Evolutionary conservation across 92 coral and sea anemone genomes (phyloP).

Genomic region (Actinernus sp.): DNA sequence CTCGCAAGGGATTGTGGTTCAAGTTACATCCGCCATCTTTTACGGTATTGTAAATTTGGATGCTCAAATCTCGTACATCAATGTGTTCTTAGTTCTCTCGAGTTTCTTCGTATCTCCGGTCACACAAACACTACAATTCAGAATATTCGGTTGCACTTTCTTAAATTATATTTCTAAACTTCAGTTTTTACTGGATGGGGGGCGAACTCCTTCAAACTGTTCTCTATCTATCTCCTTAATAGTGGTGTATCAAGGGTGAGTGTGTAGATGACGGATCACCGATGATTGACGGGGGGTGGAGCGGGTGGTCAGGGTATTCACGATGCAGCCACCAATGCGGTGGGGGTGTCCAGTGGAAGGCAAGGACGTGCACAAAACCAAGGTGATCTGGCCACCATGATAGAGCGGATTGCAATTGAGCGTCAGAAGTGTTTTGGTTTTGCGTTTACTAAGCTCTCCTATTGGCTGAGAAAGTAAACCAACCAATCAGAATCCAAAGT

Average conservation of each 20-base stretch:
- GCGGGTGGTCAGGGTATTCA: conserved; percentile 77
- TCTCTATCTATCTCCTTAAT: background rate
- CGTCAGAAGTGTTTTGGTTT: too few species aligned
- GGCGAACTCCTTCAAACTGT: background rate
- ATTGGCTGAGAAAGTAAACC: too few species aligned
- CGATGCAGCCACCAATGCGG: conserved; percentile 82
- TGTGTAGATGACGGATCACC: conserved; percentile 97
- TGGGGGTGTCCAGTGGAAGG: conserved; percentile 85
- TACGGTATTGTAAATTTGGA: too few species aligned
- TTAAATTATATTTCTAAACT: background rate
- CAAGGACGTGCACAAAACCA: conserved; percentile 85
- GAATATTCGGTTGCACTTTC: background rate
- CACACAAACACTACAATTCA: background rate
- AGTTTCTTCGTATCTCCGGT: too few species aligned
- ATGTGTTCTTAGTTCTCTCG: too few species aligned
- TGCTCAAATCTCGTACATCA: too few species aligned
- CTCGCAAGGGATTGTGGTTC: too few species aligned
- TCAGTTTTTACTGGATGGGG: conserved; percentile 4
- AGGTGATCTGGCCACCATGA: too few species aligned
- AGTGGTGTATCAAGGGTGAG: conserved; percentile 97
- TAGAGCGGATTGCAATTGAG: too few species aligned
- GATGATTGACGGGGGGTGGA: conserved; percentile 90
- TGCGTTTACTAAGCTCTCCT: too few species aligned
- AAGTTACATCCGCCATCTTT: too few species aligned
- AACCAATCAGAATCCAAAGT: too few species aligned